phyloP scores from a whole-genome alignment of 1,140 invertebrate genomes.

The Diachasma alloeum region DNA sequence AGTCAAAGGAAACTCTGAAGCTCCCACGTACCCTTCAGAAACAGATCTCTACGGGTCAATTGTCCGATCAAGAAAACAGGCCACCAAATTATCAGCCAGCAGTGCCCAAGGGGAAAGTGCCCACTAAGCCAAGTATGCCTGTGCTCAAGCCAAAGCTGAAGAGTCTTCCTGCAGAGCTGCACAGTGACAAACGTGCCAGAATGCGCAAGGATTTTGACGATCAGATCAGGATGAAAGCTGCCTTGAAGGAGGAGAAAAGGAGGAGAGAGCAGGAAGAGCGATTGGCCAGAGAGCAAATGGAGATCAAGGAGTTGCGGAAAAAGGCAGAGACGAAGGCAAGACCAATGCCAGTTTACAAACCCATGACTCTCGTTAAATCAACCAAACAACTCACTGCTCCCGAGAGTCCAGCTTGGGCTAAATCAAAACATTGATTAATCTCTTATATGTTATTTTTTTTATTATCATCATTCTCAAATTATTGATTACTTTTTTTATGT shows the following conservation, averaged over 20 bases:
- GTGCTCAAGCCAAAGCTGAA: conserved; percentile 15
- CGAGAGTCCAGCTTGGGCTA: conserved; percentile 50
- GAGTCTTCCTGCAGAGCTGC: conserved; percentile 41
- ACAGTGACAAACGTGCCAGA: conserved; percentile 55
- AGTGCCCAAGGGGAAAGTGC: neutral
- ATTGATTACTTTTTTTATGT: neutral
- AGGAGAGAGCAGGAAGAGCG: conserved; percentile 39
- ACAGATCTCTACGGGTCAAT: neutral
- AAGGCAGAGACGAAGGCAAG: conserved; percentile 48
- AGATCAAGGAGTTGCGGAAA: conserved; percentile 47
- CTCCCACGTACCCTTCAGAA: neutral
- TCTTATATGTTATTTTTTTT: conserved; percentile 11
- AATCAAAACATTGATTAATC: conserved; percentile 30
- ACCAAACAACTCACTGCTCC: conserved; percentile 50
- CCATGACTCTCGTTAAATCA: conserved; percentile 42
- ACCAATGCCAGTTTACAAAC: conserved; percentile 55
- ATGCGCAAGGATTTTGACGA: conserved; percentile 55
- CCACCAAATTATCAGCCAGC: neutral
- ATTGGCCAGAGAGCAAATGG: conserved; percentile 42
- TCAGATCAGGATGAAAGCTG: conserved; percentile 49
- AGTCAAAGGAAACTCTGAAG: neutral
- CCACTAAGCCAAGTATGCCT: conserved; percentile 6
- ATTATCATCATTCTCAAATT: neutral
- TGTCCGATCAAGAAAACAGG: neutral
- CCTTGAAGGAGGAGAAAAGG: conserved; percentile 39